phyloP scores from a whole-genome alignment of 2,888 invertebrate species.

The Ichneumoninae sp. region DNA sequence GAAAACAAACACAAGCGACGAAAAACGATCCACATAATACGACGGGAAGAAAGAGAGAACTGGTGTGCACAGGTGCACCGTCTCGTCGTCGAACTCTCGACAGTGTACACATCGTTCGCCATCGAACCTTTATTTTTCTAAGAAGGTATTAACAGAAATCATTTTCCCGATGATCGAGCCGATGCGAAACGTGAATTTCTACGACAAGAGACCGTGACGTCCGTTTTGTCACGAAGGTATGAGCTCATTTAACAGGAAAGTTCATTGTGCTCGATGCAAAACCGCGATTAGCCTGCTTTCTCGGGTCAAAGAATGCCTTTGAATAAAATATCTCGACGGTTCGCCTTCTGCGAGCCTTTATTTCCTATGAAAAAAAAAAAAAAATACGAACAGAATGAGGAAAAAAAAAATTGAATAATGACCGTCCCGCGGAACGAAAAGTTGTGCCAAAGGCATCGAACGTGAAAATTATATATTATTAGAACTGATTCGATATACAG shows the following conservation, averaged over 20 bases:
- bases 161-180: not conserved
- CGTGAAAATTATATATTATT: slow-evolving; percentile 29
- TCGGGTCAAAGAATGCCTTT: slow-evolving; percentile 40
- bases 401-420: slow-evolving; percentile 20
- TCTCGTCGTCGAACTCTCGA: no score
- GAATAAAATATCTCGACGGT: slow-evolving; percentile 42
- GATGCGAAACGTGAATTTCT: not conserved
- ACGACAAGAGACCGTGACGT: not conserved
- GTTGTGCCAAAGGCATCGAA: not conserved
- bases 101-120: no score
- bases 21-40: not conserved
- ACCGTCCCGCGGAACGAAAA: not conserved
- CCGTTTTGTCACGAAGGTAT: not conserved
- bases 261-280: slow-evolving; percentile 49
- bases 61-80: not conserved
- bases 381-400: not conserved
- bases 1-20: not conserved
- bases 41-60: not conserved
- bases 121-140: no score
- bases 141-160: not conserved
- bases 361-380: not conserved
- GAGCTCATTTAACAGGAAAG: slow-evolving; percentile 12
- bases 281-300: not conserved
- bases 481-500: slow-evolving; percentile 54
- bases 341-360: not conserved